These are phyloP conservation scores for Lepilemur ruficaudatus DNA, from an alignment of 2,797 vertebrate genomes.

Conservation along the genomic window DNA sequence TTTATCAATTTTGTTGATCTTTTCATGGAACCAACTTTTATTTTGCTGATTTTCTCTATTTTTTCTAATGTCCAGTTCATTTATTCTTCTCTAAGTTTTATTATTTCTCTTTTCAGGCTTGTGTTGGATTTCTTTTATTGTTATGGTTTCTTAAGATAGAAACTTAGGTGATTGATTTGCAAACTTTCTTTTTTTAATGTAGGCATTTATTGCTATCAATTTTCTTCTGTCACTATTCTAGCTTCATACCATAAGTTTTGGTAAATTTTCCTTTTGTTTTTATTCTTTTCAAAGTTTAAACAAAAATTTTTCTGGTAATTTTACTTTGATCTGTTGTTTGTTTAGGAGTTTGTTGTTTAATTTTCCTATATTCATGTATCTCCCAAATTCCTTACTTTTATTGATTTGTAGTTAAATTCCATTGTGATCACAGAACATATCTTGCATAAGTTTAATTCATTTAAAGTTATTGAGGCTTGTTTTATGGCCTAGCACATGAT, in stretches of 20 bases:
- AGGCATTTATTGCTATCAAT: neutral
- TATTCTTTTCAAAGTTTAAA: neutral
- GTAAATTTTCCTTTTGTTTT: neutral
- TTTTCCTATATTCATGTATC: neutral
- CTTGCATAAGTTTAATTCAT: neutral
- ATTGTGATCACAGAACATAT: neutral
- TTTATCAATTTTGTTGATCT: too few species aligned
- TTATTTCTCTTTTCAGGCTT: neutral
- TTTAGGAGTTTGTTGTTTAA: neutral
- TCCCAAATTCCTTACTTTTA: neutral
- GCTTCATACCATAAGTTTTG: neutral
- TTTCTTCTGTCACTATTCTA: neutral
- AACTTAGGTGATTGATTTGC: too few species aligned
- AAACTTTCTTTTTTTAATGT: neutral
- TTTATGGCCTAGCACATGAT: neutral
- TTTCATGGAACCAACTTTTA: too few species aligned
- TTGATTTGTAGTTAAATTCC: neutral
- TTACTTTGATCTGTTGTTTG: neutral
- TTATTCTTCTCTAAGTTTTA: neutral
- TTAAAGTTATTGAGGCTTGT: neutral
- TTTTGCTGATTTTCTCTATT: too few species aligned
- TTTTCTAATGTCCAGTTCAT: neutral
- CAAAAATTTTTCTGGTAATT: neutral
- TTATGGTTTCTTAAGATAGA: neutral
- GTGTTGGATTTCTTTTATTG: neutral